Conservation (phyloP, 2,888 invertebrate species). For the Eupithecia subfuscata region DNA sequence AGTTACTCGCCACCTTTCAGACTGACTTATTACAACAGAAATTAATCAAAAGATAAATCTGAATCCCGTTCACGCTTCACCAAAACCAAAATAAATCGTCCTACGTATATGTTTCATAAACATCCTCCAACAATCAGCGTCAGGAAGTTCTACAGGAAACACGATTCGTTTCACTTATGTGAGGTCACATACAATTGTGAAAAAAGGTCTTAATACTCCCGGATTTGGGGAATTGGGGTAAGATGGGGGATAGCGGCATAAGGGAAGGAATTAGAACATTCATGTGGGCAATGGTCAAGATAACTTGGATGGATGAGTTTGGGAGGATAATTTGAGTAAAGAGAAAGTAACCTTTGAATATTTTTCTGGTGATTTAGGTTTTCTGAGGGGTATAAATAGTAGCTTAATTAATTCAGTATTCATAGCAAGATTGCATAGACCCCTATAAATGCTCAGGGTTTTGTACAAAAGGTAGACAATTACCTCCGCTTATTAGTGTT, state of each 20-base stretch:
- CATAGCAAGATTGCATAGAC: neutral
- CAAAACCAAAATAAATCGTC: constrained; percentile 4
- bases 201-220: constrained; percentile 24
- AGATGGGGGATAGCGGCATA: neutral
- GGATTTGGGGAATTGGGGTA: constrained; percentile 17
- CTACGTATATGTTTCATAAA: neutral
- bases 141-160: constrained; percentile 23
- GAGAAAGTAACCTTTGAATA: constrained; percentile 6
- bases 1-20: neutral
- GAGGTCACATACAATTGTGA: constrained; percentile 35
- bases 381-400: neutral
- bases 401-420: neutral
- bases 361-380: neutral
- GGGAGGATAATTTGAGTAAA: neutral
- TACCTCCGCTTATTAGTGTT: neutral
- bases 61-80: neutral
- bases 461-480: neutral
- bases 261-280: constrained; percentile 16
- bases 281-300: constrained; percentile 8
- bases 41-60: neutral
- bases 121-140: neutral
- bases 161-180: constrained; percentile 40
- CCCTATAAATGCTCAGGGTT: neutral
- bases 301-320: constrained; percentile 10
- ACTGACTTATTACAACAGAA: constrained; percentile 1